Evolutionary conservation across 2,888 invertebrate genomes (phyloP).

Genomic region (Lochmaea crataegi): DNA sequence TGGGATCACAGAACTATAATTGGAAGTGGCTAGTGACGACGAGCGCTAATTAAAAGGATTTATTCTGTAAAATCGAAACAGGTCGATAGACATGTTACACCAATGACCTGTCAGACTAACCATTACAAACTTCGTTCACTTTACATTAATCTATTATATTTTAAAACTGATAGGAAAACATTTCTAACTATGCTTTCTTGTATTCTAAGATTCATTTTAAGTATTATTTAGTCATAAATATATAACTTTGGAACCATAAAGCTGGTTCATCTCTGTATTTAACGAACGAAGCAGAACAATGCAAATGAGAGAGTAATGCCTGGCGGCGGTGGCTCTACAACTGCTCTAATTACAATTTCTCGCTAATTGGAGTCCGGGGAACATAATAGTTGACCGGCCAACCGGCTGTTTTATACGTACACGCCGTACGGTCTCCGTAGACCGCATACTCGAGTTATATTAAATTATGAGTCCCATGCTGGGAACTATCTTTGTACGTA

Average conservation of each 20-base stretch:
- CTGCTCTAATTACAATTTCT: slow-evolving; percentile 52
- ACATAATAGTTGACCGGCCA: slow-evolving; percentile 45
- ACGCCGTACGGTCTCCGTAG: slow-evolving; percentile 28
- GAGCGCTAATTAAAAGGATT: too few relatives aligned
- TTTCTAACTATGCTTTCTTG: too few relatives aligned
- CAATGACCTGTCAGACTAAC: too few relatives aligned
- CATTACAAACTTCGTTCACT: too few relatives aligned
- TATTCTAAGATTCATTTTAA: too few relatives aligned
- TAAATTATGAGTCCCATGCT: slow-evolving; percentile 28
- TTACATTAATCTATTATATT: too few relatives aligned
- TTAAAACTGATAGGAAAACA: too few relatives aligned
- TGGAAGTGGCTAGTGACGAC: too few relatives aligned
- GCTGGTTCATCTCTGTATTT: slow-evolving; percentile 9
- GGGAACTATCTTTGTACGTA: neutral
- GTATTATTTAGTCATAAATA: too few relatives aligned
- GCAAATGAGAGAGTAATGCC: slow-evolving; percentile 45
- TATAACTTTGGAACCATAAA: neutral
- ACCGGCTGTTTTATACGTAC: slow-evolving; percentile 5
- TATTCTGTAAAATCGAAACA: too few relatives aligned
- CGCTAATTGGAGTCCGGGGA: slow-evolving; percentile 54
- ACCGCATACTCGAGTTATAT: slow-evolving; percentile 18
- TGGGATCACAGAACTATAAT: too few relatives aligned
- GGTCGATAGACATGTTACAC: too few relatives aligned
- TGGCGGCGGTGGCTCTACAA: slow-evolving; percentile 47
- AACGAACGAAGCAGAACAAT: slow-evolving; percentile 37